phyloP scores from a whole-genome alignment of 2,888 invertebrate genomes.

The Stenodema calcarata region DNA sequence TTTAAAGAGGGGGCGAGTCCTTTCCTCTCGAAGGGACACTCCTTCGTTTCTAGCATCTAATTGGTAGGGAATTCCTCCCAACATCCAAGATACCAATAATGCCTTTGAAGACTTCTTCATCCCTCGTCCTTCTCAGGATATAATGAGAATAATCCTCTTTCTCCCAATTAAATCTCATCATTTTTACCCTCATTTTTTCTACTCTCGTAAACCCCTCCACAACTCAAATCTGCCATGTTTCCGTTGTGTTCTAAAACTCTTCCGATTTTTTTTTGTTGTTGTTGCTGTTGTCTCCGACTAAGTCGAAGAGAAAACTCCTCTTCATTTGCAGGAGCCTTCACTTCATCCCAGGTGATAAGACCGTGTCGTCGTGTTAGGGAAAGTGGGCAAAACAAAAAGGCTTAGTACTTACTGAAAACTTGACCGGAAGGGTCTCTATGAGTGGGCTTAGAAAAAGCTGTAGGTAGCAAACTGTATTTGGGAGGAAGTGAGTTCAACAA shows the following conservation, averaged over 20 bases:
- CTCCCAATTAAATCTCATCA: constrained; percentile 55
- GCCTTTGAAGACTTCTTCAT: constrained; percentile 41
- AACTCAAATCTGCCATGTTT: neutral
- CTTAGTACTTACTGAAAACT: neutral
- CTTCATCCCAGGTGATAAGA: neutral
- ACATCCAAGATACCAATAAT: constrained; percentile 37
- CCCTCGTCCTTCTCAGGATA: constrained; percentile 44
- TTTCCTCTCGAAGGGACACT: constrained; percentile 14
- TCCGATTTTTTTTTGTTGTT: neutral
- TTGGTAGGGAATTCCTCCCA: constrained; percentile 23
- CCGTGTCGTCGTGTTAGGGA: neutral
- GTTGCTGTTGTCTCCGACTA: neutral
- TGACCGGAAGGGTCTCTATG: neutral
- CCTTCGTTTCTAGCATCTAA: constrained; percentile 23
- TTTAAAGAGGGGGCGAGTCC: constrained; percentile 4
- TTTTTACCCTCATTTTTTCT: constrained; percentile 8
- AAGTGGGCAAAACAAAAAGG: neutral
- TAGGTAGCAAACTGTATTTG: too few species aligned
- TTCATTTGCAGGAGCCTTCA: neutral
- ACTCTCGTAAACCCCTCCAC: neutral
- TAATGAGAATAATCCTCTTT: constrained; percentile 57
- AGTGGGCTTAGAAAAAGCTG: too few species aligned
- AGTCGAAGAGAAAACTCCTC: neutral
- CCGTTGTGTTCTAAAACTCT: neutral
- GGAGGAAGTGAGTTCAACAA: too few species aligned